Conservation (phyloP, 2,113 vertebrate species). For the Phylloscopus trochilus region DNA sequence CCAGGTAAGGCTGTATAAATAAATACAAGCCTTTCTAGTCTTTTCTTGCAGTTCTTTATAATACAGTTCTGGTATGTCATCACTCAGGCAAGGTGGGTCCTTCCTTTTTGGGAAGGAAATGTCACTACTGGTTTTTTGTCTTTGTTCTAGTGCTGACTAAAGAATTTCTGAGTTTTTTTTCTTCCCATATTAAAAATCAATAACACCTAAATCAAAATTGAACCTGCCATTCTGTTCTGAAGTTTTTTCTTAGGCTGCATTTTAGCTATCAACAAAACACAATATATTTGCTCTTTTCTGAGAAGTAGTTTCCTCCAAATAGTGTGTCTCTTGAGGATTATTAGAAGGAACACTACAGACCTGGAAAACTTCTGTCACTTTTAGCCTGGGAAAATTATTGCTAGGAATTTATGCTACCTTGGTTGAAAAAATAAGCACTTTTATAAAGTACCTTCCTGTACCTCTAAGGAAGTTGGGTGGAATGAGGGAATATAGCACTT, state of each 20-base stretch:
- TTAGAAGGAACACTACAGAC: neutral
- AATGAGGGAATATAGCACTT: neutral
- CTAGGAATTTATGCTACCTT: neutral
- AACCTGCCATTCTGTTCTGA: neutral
- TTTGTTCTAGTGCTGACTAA: neutral
- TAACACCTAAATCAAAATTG: neutral
- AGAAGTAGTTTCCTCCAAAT: neutral
- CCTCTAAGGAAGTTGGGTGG: neutral
- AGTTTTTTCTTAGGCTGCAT: neutral
- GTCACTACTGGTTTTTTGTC: neutral
- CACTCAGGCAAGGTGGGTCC: neutral
- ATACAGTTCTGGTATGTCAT: neutral
- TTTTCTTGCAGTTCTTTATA: neutral
- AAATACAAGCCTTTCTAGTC: neutral
- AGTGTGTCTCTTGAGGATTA: neutral
- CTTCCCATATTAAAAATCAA: neutral
- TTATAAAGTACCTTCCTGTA: neutral
- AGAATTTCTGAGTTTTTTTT: neutral
- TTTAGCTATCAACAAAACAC: neutral
- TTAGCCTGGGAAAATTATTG: neutral
- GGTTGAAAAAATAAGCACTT: neutral
- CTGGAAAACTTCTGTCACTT: neutral
- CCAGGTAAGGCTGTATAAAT: neutral
- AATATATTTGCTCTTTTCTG: neutral
- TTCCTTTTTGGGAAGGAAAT: neutral